Percentiles rank a stretch among this genome's conserved stretches.
Conservation (phyloP, 2,888 invertebrate genomes). For the Himalopsyche kuldschensis region DNA sequence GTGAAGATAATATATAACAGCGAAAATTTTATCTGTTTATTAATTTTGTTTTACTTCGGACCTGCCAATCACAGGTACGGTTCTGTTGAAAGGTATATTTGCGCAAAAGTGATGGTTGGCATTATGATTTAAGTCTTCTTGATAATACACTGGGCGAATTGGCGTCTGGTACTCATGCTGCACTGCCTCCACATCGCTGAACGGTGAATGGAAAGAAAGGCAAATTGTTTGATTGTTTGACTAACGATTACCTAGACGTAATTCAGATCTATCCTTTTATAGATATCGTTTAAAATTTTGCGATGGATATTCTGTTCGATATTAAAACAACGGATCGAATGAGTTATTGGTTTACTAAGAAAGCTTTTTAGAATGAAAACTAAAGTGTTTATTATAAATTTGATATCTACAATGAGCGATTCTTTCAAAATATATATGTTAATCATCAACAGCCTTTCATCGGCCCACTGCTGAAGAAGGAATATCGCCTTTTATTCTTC, state of each 20-base stretch:
- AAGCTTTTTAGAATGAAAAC: no score
- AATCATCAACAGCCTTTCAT: no score
- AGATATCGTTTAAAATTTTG: not conserved
- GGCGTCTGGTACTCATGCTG: not conserved
- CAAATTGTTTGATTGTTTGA: conserved; percentile 1
- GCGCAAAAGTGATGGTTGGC: conserved; percentile 30
- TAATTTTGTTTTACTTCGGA: not conserved
- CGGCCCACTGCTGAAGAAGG: no score
- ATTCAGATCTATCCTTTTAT: not conserved
- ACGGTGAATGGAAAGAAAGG: conserved; percentile 3
- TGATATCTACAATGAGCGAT: no score
- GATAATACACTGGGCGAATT: conserved; percentile 19
- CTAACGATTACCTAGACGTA: not conserved
- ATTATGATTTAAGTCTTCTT: conserved; percentile 32
- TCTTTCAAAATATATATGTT: no score
- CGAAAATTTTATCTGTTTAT: no score
- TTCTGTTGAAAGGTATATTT: conserved; percentile 26
- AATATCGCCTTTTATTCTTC: no score
- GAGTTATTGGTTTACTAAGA: no score
- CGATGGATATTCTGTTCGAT: not conserved
- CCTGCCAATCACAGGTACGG: conserved; percentile 6
- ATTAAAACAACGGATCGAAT: no score
- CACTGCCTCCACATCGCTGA: not conserved
- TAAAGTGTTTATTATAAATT: no score
- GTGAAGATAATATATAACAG: no score